These are phyloP conservation scores for Phylloscopus whistleri DNA, from an alignment of 2,113 vertebrate species.

Conservation along the genomic window DNA sequence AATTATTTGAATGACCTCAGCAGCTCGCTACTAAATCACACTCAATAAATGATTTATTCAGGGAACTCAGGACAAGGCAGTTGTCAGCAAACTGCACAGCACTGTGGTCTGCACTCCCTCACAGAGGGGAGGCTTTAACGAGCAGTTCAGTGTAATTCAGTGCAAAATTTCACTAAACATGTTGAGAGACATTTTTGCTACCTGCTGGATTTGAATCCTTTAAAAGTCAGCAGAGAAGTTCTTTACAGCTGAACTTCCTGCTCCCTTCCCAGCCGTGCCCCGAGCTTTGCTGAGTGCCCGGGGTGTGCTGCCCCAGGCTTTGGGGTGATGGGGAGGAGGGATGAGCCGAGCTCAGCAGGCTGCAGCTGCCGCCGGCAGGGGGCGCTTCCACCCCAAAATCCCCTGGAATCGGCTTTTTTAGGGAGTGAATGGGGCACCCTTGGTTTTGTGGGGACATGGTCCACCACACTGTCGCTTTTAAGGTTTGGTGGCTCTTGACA, in stretches of 20 bases:
- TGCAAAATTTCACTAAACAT: background rate
- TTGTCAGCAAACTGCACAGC: background rate
- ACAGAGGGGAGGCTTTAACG: background rate
- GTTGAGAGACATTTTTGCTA: background rate
- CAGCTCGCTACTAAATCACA: background rate
- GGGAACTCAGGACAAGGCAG: background rate
- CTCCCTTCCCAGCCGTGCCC: background rate
- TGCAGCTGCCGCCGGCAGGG: conserved; percentile 7
- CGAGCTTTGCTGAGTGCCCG: background rate
- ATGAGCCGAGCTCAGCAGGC: background rate
- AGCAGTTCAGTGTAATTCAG: background rate
- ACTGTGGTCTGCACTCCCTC: background rate
- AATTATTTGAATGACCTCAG: background rate
- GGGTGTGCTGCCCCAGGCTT: background rate
- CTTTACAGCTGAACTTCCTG: background rate
- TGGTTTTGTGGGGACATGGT: background rate
- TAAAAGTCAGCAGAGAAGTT: background rate
- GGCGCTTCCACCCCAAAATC: background rate
- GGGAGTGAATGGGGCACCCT: background rate
- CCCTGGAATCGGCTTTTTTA: background rate
- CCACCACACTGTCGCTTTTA: background rate
- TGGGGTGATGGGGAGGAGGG: background rate
- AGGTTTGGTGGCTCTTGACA: background rate
- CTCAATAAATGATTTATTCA: background rate
- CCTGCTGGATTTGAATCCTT: background rate